Evolutionary conservation across 2,797 vertebrate genomes (phyloP), one percentile per base, ranked within the genome.

Genomic region (Caiman crocodilus): DNA sequence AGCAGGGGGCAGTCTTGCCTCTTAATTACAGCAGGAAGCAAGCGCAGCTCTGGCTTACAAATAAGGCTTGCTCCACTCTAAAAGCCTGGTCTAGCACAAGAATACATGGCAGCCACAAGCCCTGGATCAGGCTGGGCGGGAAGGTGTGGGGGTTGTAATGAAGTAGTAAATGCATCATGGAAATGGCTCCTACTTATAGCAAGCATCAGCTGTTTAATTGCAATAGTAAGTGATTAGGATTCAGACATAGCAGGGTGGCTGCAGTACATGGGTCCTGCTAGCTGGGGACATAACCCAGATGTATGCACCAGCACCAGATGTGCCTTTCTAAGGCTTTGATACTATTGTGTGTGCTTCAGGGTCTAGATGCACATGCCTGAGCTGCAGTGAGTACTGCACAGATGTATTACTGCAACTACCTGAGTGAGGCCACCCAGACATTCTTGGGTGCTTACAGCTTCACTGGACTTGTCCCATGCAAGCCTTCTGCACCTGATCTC

Each of bases 21-120:
- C 74, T 32, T 76, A 88, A 85, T 94, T 95, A 94, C 94, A 96
- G 96, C 94, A 3, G 88, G 86, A 79, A 88, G 90, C 86, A 5
- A 87, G 21, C 30, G 26, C 77, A 69, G 95, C 93, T 28, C 14
- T 1, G 79, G 86, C 79, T 10, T 7, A 11, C 4, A 15, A 76
- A 16, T 1, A 35, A 57, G 59, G 8, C 30, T n/a, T 4, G n/a
- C 14, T 73, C 76, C 2, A 76, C 14, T 1, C 65, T 63, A 7
- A 63, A 13, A 93, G 84, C 93, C 28, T 86, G 69, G 87, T 16
- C 35, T 1, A 11, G 82, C 1, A 14, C 14, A 26, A 9, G 4
- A 0, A 5, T 5, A 6, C 73, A 1, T 2, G 2, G 84, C 64
- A 13, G 73, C 83, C 35, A 1, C 5, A 3, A 2, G 6, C 14